Base-by-base conservation (phyloP, 2,113 vertebrate species). In the Rhegmatorhina hoffmannsi region DNA sequence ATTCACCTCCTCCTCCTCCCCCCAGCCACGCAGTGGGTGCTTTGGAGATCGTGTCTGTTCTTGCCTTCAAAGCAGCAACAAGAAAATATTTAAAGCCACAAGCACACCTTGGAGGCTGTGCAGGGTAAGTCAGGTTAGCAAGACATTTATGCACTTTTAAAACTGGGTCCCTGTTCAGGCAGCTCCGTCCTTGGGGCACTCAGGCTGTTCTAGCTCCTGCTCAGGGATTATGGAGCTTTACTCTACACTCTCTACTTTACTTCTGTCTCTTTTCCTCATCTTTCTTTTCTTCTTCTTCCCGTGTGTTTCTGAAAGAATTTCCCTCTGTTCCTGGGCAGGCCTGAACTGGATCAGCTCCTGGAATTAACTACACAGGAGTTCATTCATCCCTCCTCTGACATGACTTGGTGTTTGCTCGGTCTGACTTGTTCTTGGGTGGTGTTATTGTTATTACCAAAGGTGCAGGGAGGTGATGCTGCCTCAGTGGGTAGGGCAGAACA, bases 391-490 rank as follows among this genome's bases (percentile, higher is more conserved):
- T 90, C 19, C 83, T 96, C 83, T 78, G 96, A 91, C 63, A 60
- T 94, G 59, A 90, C 95, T 88, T 74, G 75, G 84, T 96, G 95
- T 93, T 96, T 92, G 87, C 68, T 92, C 50, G 86, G 94, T 90
- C 43, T 64, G 91, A 92, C 98, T 97, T 96, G 96, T 94, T 98
- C 96, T 95, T 74, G 74, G 91, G 89, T 85, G 95, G 95, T 97
- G 97, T 69, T 87, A 76, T 70, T 77, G 46, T 58, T 76, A 28
- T 72, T 86, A 34, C 47, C 52, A 29, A n/a, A 63, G 82, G 64
- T 80, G 75, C 67, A n/a, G 76, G 82, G 60, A 92, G 56, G 78
- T 73, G 38, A 63, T 67, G 18, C 63, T 92, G 52, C 74, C 44
- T 59, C 44, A 23, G 60, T 84, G 88, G 85, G 64, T 31, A 90